A percentile compares a stretch with the other conserved stretches of the same genome.
Conservation (phyloP, 2,888 invertebrate species). For the Odontomyia ornata region DNA sequence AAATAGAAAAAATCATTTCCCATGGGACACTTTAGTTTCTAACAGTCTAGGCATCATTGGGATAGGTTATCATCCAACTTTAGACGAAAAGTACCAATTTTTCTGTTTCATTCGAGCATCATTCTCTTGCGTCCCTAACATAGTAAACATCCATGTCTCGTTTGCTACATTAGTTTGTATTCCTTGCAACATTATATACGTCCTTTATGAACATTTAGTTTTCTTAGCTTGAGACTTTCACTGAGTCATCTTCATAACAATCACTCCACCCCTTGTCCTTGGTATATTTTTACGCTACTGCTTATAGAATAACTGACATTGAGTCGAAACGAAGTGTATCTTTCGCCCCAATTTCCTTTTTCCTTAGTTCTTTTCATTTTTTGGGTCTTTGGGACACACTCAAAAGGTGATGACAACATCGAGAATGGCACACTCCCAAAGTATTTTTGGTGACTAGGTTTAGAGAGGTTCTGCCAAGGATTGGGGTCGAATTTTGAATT, state of each 20-base stretch:
- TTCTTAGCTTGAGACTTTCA: slow-evolving; percentile 43
- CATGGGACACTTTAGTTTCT: slow-evolving; percentile 35
- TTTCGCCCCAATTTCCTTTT: slow-evolving; percentile 12
- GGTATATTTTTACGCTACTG: too few species aligned
- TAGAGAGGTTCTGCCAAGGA: background rate
- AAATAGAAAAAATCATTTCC: background rate
- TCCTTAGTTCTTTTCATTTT: slow-evolving; percentile 22
- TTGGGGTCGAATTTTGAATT: slow-evolving; percentile 7
- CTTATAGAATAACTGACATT: background rate
- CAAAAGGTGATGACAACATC: slow-evolving; percentile 6
- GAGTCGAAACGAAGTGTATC: background rate
- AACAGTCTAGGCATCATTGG: slow-evolving; percentile 19
- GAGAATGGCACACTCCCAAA: background rate
- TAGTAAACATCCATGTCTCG: background rate
- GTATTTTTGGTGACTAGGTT: slow-evolving; percentile 22
- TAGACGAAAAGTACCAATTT: background rate
- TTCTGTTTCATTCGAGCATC: background rate
- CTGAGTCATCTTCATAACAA: slow-evolving; percentile 36
- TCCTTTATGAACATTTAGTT: slow-evolving; percentile 50
- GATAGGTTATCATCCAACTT: slow-evolving; percentile 24
- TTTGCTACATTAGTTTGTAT: slow-evolving; percentile 43
- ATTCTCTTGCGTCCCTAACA: background rate
- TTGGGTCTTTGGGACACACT: slow-evolving; percentile 6
- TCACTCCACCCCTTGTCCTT: background rate
- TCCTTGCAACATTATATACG: slow-evolving; percentile 45